Evolutionary conservation across 2,888 invertebrate genomes (phyloP).

Genomic region (Meganola albula): DNA sequence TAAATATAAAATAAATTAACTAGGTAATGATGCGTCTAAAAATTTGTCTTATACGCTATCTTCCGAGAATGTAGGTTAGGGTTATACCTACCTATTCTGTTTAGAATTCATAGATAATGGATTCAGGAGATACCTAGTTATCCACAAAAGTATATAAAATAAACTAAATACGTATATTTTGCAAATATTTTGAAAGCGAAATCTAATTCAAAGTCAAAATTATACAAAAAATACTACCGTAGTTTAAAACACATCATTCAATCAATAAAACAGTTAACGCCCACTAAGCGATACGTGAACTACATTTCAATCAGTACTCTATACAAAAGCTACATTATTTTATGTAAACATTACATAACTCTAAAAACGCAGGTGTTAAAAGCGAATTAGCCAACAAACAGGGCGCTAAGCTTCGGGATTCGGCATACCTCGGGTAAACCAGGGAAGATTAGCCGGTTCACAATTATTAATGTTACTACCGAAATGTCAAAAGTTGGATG

Average conservation of each 20-base stretch:
- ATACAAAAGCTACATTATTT: constrained; percentile 53
- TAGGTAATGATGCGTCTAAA: too few relatives aligned
- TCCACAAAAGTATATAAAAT: too few relatives aligned
- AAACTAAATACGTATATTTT: too few relatives aligned
- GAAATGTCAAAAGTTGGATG: constrained; percentile 53
- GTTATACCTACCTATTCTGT: too few relatives aligned
- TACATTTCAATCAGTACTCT: constrained; percentile 46
- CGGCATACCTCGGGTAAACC: constrained; percentile 59
- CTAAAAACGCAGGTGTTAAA: constrained; percentile 69
- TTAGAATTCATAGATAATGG: too few relatives aligned
- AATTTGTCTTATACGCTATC: too few relatives aligned
- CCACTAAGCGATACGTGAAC: constrained; percentile 23
- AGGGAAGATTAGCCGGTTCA: constrained; percentile 65
- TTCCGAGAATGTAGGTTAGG: too few relatives aligned
- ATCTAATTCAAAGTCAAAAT: too few relatives aligned
- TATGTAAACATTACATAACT: constrained; percentile 53
- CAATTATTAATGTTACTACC: constrained; percentile 55
- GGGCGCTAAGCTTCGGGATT: constrained; percentile 67
- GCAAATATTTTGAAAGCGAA: too few relatives aligned
- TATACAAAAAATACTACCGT: too few relatives aligned
- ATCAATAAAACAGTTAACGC: constrained; percentile 34
- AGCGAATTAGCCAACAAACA: constrained; percentile 72
- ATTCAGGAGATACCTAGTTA: too few relatives aligned
- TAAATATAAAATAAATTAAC: too few relatives aligned
- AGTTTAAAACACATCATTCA: constrained; percentile 30